These are phyloP conservation scores for Drosophila conformis DNA, from an alignment of 2,888 invertebrate species.

Conservation along the genomic window DNA sequence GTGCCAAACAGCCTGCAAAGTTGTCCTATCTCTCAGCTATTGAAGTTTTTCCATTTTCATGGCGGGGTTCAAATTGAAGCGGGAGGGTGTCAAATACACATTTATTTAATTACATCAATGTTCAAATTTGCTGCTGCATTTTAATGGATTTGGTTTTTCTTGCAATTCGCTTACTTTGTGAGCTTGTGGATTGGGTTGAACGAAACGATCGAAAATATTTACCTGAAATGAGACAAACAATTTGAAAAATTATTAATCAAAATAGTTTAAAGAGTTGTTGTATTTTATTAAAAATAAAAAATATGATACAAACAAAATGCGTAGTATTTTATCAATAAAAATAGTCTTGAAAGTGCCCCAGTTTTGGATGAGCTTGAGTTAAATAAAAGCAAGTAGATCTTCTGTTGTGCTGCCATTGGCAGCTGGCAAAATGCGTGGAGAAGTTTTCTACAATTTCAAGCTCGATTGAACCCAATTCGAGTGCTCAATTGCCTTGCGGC, in stretches of 20 bases:
- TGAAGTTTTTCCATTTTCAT: slow-evolving; percentile 56
- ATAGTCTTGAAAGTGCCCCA: too few relatives aligned
- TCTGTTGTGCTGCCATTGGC: slow-evolving; percentile 17
- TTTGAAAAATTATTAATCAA: slow-evolving; percentile 16
- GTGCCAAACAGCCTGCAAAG: slow-evolving; percentile 4
- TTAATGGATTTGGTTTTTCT: slow-evolving; percentile 7
- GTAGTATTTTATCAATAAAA: neutral
- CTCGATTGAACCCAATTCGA: slow-evolving; percentile 58
- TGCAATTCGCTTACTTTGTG: slow-evolving; percentile 20
- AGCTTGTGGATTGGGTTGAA: neutral
- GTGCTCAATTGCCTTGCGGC: slow-evolving; percentile 41
- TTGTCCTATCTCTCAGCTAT: slow-evolving; percentile 12
- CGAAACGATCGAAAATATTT: slow-evolving; percentile 31
- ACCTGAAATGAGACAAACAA: slow-evolving; percentile 57
- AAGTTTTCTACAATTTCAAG: slow-evolving; percentile 58
- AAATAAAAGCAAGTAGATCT: neutral
- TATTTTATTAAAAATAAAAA: neutral
- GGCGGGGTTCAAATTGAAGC: slow-evolving; percentile 29
- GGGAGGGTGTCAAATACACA: slow-evolving; percentile 35
- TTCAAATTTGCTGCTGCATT: slow-evolving; percentile 21
- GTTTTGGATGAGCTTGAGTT: neutral
- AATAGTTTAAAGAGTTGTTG: neutral
- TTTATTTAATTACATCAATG: slow-evolving; percentile 45
- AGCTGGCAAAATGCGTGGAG: slow-evolving; percentile 7
- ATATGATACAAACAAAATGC: neutral